Percentiles rank a stretch among this genome's conserved stretches.
phyloP scores from a whole-genome alignment of 2,888 invertebrate species.

The Pollenia griseotomentosa region DNA sequence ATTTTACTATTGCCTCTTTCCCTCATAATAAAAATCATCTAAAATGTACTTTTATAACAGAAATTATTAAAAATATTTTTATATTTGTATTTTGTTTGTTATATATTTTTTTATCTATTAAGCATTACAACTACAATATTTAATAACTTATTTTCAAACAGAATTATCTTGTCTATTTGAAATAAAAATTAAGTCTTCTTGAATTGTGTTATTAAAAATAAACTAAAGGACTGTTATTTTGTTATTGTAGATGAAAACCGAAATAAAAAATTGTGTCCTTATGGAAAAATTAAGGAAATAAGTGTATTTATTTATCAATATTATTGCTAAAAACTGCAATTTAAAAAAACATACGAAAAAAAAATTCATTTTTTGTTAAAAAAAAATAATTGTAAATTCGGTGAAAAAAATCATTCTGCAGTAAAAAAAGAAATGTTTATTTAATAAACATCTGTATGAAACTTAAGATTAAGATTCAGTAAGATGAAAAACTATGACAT shows the following conservation, averaged over 20 bases:
- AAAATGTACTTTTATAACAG: conserved; percentile 41
- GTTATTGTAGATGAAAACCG: conserved; percentile 52
- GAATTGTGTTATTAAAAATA: conserved; percentile 35
- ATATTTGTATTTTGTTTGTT: conserved; percentile 55
- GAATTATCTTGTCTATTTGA: conserved; percentile 17
- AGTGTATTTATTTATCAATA: background rate
- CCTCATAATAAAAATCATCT: conserved; percentile 6
- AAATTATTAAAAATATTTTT: conserved; percentile 43
- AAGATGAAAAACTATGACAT: too few species aligned
- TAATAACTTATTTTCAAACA: conserved; percentile 20
- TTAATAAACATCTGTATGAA: too few species aligned
- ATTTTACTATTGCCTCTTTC: background rate
- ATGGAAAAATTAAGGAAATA: background rate
- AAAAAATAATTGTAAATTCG: too few species aligned
- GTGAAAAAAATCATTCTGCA: too few species aligned
- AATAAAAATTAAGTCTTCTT: conserved; percentile 35
- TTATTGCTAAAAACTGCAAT: too few species aligned
- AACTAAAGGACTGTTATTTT: conserved; percentile 42
- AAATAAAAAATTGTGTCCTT: conserved; percentile 54
- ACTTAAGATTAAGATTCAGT: too few species aligned
- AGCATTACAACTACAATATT: conserved; percentile 4
- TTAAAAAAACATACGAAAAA: too few species aligned
- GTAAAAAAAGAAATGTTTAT: too few species aligned
- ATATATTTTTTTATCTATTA: conserved; percentile 62
- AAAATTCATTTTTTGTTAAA: too few species aligned